Conservation (phyloP, 2,113 vertebrate genomes). For the Fukomys damarensis region DNA sequence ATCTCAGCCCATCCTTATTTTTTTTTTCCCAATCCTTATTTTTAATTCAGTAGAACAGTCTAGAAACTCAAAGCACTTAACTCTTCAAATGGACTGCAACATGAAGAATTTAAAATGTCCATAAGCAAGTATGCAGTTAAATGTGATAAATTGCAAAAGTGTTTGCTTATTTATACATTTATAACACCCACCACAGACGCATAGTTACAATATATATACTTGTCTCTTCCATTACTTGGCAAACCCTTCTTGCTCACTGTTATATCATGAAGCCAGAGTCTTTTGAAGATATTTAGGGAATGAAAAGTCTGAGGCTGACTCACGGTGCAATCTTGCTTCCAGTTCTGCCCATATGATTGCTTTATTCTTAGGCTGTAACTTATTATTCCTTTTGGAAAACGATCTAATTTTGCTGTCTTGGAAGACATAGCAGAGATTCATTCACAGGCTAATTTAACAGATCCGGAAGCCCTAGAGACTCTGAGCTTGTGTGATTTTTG, state of each 20-base stretch:
- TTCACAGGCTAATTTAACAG: neutral
- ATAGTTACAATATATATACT: neutral
- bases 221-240: neutral
- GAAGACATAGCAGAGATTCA: neutral
- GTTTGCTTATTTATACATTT: neutral
- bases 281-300: neutral
- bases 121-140: neutral
- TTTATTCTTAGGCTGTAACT: neutral
- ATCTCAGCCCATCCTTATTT: neutral
- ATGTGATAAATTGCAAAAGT: neutral
- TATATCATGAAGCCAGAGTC: neutral
- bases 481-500: neutral
- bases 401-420: neutral
- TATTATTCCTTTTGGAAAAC: slow-evolving; percentile 28
- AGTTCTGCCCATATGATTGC: neutral
- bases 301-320: neutral
- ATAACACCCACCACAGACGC: neutral
- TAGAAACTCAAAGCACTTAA: slow-evolving; percentile 14
- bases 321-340: neutral
- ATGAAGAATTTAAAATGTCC: neutral
- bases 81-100: neutral
- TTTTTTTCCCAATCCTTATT: neutral
- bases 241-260: neutral
- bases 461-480: neutral
- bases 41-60: neutral